Evolutionary conservation across 2,888 invertebrate species (phyloP).

Genomic region (Leptarthrus brevirostris): DNA sequence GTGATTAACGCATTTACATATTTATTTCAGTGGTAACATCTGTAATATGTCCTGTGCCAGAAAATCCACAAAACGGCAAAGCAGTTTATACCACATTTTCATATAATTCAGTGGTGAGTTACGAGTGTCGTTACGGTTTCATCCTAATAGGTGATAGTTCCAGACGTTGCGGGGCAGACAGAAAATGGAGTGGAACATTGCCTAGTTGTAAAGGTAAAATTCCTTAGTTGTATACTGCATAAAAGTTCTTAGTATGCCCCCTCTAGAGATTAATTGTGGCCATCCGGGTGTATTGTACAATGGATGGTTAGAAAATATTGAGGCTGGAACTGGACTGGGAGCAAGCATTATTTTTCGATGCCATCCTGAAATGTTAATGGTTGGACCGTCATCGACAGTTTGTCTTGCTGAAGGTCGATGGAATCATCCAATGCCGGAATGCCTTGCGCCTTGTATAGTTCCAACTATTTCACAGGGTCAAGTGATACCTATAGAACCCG

Average conservation of each 20-base stretch:
- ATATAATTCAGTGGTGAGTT: constrained; percentile 94
- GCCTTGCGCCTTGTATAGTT: constrained; percentile 93
- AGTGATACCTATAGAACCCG: constrained; percentile 72
- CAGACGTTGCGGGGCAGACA: constrained; percentile 91
- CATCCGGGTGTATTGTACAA: constrained; percentile 94
- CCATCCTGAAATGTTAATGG: constrained; percentile 89
- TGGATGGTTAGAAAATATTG: constrained; percentile 93
- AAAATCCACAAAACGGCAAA: constrained; percentile 91
- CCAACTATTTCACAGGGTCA: constrained; percentile 86
- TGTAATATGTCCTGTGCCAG: constrained; percentile 92
- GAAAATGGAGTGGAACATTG: constrained; percentile 93
- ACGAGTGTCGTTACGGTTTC: constrained; percentile 96
- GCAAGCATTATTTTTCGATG: constrained; percentile 94
- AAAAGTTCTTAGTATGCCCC: not conserved
- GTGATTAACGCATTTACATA: too few species aligned
- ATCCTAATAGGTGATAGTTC: constrained; percentile 90
- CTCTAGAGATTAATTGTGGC: constrained; percentile 94
- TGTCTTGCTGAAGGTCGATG: constrained; percentile 95
- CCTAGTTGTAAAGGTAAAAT: constrained; percentile 88
- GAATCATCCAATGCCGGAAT: constrained; percentile 93
- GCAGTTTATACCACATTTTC: constrained; percentile 92
- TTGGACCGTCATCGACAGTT: constrained; percentile 88
- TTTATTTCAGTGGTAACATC: constrained; percentile 81
- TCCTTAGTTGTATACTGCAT: not conserved
- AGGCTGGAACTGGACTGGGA: constrained; percentile 89